Evolutionary conservation across 2,113 vertebrate species (phyloP), one percentile per base, ranked within the genome.

Genomic region (Carassius carassius): DNA sequence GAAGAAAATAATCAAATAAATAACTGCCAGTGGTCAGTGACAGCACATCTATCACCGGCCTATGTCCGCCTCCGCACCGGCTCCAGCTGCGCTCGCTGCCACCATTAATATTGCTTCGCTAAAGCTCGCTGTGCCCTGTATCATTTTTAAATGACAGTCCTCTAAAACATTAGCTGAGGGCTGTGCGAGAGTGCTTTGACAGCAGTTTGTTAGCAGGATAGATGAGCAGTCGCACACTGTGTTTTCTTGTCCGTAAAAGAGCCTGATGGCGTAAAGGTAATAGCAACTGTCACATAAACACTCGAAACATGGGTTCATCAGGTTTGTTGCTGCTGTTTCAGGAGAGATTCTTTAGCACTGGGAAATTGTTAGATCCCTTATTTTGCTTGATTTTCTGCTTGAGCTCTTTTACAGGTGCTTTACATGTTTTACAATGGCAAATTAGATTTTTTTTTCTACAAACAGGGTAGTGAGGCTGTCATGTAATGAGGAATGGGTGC

Each of bases 91-190:
- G 25, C 56, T 58, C 56, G 56, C 56, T 21, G 56, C 56, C 56
- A 2, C 23, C 35, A 17, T 16, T 58, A 82, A 87, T 89, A 91
- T 83, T 87, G 90, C 90, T 86, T 51, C 74, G 85, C 86, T 80
- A 80, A 89, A 90, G 84, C 65, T 21, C 4, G 21, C 81, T 32
- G 86, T 79, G 74, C 90, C 90, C 88, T 93, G 90, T 73, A 88
- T 94, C 92, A 93, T 92, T 89, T 92, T 92, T 92, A 93, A 94
- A 92, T 90, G 92, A 94, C 89, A 91, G 90, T 80, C 87, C 89
- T 88, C 60, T 92, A 89, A 92, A 94, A 88, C 90, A 90, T 91
- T 90, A 90, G 82, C 86, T 2, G 87, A 67, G 80, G 87, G 84
- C 75, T 56, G 89, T 81, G 87, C 3, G 81, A 25, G 62, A 19